phyloP scores from a whole-genome alignment of 2,797 vertebrate species.

The Leptodactylus fallax region DNA sequence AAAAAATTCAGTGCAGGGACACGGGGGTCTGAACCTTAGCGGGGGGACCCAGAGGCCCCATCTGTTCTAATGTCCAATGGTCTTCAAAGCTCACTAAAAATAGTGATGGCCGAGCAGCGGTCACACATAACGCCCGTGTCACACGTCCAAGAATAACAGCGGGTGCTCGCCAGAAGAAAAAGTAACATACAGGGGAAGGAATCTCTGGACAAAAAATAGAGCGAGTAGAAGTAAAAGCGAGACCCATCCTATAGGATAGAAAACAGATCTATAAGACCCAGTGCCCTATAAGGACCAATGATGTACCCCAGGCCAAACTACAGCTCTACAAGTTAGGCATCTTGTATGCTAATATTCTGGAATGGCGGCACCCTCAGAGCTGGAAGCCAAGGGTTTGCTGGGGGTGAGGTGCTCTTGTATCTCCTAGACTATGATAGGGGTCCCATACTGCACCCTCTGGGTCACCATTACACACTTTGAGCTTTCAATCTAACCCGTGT shows the following conservation, averaged over 20 bases:
- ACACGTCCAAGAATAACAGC: constrained; percentile 35
- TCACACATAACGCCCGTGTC: constrained; percentile 30
- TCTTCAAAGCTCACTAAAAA: constrained; percentile 47
- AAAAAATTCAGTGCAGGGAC: not conserved
- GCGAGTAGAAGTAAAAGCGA: not conserved
- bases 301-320: too few relatives aligned
- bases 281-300: too few relatives aligned
- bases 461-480: too few relatives aligned
- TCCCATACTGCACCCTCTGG: too few relatives aligned
- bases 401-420: too few relatives aligned
- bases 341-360: too few relatives aligned
- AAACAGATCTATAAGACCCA: not conserved
- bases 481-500: too few relatives aligned
- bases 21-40: not conserved
- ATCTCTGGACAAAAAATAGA: not conserved
- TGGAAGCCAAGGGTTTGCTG: too few relatives aligned
- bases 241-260: not conserved
- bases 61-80: constrained; percentile 42
- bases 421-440: too few relatives aligned
- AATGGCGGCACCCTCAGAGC: too few relatives aligned
- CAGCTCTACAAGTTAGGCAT: too few relatives aligned
- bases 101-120: constrained; percentile 19
- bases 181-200: too few relatives aligned
- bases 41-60: not conserved
- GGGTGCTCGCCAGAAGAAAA: not conserved